phyloP scores from a whole-genome alignment of 2,113 vertebrate species.

The Rhineura floridana region DNA sequence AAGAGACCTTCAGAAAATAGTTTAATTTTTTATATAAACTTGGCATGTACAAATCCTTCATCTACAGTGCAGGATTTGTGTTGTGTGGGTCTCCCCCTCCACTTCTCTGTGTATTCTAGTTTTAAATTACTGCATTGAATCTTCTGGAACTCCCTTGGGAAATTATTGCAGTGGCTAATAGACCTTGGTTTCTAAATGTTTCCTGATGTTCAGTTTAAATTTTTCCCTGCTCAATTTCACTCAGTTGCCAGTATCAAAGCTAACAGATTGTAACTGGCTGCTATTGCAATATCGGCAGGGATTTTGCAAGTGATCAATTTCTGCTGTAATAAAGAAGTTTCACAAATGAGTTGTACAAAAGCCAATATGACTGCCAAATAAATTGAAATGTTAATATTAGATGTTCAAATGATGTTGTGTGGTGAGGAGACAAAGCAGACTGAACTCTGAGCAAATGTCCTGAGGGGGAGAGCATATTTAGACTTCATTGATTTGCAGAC shows the following conservation, averaged over 20 bases:
- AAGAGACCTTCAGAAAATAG: not conserved
- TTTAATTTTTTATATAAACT: not conserved
- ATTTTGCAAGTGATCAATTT: not conserved
- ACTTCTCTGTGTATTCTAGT: not conserved
- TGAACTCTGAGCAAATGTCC: not conserved
- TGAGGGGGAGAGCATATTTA: not conserved
- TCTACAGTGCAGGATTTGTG: not conserved
- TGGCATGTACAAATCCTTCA: constrained; percentile 12
- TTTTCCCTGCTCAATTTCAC: constrained; percentile 5
- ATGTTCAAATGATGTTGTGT: not conserved
- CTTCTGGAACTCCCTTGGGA: not conserved
- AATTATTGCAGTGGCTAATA: not conserved
- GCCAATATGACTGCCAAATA: not conserved
- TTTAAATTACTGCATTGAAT: constrained; percentile 10
- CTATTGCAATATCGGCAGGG: not conserved
- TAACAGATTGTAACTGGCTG: constrained; percentile 6
- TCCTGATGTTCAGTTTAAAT: not conserved
- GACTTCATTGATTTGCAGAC: not conserved
- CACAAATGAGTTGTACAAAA: not conserved
- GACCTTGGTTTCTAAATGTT: not conserved
- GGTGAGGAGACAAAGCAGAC: not conserved
- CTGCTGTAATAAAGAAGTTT: not conserved
- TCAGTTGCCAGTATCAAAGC: constrained; percentile 9
- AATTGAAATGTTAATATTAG: not conserved
- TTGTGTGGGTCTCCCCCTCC: not conserved